Evolutionary conservation across 2,888 invertebrate species (phyloP), one percentile per base, ranked within the genome.

Genomic region (Bimastos eiseni): DNA sequence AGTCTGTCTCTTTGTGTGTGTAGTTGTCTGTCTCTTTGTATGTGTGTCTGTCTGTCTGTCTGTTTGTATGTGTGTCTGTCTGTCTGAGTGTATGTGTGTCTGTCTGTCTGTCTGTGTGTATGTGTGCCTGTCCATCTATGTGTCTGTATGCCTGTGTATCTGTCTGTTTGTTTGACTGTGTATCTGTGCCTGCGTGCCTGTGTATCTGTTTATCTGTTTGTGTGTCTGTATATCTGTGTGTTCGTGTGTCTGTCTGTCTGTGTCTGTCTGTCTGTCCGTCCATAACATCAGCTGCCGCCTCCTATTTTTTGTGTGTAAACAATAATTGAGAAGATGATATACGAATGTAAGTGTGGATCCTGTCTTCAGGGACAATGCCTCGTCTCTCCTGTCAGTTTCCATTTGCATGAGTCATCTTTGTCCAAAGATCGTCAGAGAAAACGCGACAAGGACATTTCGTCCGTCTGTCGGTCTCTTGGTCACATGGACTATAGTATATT

Each of bases 211-310:
- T 49, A 24, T 24, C 49, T 49, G 49, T 24, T 1, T 49, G 49
- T 24, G 0, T 49, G 49, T 24, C 6, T 44, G 15, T 15, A 6
- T 41, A 15, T 15, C 41, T 41, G 41, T 15, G 2, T 44, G 15
- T 19, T 1, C 24, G 49, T 24, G 0, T 49, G 49, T 24, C 30
- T 70, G n/a, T n/a, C 30, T 70, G 70, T n/a, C 70, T n/a, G 70
- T n/a, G 70, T n/a, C 70, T 70, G 70, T n/a, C 70, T 70, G n/a
- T n/a, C 70, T 70, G 70, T n/a, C 70, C n/a, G 55, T 30, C 70
- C 49, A 21, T 21, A 19, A 21, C 49, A 21, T 21, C 49, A 49
- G 1, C 15, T n/a, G 8, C 70, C 30, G 8, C 70, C n/a, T 70
- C 70, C 70, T n/a, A 70, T 70, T 70, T 1, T 70, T 13, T 8